Percentiles rank a stretch among this genome's conserved stretches.
Conservation (phyloP, 2,888 invertebrate species). For the Aromia moschata region DNA sequence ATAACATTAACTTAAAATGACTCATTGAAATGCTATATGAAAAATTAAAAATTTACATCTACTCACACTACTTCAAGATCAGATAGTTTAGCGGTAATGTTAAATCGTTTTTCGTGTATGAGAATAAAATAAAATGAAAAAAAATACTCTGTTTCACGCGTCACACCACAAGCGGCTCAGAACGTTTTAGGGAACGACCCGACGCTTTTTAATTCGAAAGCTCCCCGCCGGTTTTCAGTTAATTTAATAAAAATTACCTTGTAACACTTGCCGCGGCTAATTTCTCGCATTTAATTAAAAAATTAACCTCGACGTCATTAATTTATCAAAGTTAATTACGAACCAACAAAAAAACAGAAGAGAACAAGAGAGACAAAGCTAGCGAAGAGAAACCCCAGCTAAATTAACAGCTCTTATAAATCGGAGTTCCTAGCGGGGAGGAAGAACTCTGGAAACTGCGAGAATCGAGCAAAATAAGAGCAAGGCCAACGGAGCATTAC, state of each 20-base stretch:
- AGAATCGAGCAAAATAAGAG: constrained; percentile 18
- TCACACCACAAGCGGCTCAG: too few relatives aligned
- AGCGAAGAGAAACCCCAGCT: constrained; percentile 8
- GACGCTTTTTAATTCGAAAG: not conserved
- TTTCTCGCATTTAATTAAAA: constrained; percentile 13
- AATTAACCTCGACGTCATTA: constrained; percentile 21
- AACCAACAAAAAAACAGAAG: constrained; percentile 15
- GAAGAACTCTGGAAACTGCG: constrained; percentile 13
- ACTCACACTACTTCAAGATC: too few relatives aligned
- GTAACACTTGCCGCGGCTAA: constrained; percentile 3
- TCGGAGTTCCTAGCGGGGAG: constrained; percentile 8
- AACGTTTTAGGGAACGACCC: too few relatives aligned
- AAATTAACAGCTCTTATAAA: constrained; percentile 21
- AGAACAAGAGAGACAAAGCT: too few relatives aligned
- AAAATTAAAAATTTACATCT: too few relatives aligned
- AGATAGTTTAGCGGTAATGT: too few relatives aligned
- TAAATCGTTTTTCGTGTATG: too few relatives aligned
- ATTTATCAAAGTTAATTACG: constrained; percentile 22
- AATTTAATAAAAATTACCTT: constrained; percentile 14
- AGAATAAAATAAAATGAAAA: too few relatives aligned
- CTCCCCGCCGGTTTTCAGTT: not conserved
- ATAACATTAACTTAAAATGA: too few relatives aligned
- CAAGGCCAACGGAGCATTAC: constrained; percentile 27
- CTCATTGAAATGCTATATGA: too few relatives aligned
- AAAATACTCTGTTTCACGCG: too few relatives aligned